Evolutionary conservation across 2,113 vertebrate species (phyloP), one percentile per base, ranked within the genome.

Genomic region (Mustelus asterias): DNA sequence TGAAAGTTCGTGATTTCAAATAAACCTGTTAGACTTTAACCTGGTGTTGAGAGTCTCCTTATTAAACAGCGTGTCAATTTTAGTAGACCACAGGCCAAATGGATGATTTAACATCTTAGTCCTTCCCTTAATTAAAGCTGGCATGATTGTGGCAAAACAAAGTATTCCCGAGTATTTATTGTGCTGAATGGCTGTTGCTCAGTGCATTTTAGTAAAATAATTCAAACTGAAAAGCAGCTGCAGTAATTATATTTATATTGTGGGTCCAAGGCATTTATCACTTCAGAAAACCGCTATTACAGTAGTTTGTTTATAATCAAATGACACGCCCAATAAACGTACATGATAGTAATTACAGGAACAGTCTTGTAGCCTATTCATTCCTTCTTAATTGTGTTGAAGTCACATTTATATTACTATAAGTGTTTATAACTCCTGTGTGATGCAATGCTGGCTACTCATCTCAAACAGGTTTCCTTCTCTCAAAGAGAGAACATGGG

Each of bases 191-290:
- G 10, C 48, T 72, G 44, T 90, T 90, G 41, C 48, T 90, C 54
- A 90, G 58, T 90, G 58, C 54, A 90, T 90, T 48, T 86, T 48
- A 60, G 48, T 60, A 60, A 60, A 72, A 72, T 95, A 95, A 95
- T 76, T 95, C 22, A 72, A 72, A n/a, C 70, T 22, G 44, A 76
- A 95, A 93, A 72, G 41, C n/a, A 95, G 67, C 94, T 76, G 69
- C 94, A 95, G 24, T 95, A 95, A 76, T 72, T 72, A 70, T 72
- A 70, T 95, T 70, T 93, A 67, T 67, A 10, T 67, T 95, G 67
- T 33, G 29, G 44, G 94, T 95, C 94, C 41, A 95, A 72, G 67
- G 41, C 13, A 9, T 48, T 95, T 54, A 95, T 95, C 94, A 70
- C 14, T 48, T 72, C 10, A 22, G 67, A 54, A 95, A 54, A 26